A percentile compares a stretch with the other conserved stretches of the same genome.
Evolutionary conservation across 37 sponge, comb jelly and placozoan genomes (phyloP).

Genomic region (Ianthella basta): DNA sequence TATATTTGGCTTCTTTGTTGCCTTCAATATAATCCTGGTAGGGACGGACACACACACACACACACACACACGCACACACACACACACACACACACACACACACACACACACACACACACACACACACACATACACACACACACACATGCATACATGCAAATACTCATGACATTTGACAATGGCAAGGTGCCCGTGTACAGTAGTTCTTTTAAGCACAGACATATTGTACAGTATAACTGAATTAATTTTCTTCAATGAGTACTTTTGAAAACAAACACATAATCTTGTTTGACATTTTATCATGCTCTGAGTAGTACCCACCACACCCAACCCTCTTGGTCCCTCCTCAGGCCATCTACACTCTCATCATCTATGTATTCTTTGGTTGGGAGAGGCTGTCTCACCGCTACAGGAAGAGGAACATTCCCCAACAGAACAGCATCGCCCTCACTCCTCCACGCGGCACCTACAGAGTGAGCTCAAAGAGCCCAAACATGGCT

Average conservation of each 20-base stretch:
- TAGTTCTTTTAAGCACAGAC: too few species aligned
- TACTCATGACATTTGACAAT: too few species aligned
- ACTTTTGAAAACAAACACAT: too few species aligned
- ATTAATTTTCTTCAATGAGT: too few species aligned
- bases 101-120: constrained; percentile 29
- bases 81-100: constrained; percentile 29
- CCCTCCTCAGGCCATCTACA: constrained; percentile 59
- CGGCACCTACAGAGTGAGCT: background rate
- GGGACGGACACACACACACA: constrained; percentile 10
- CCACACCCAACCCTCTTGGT: too few species aligned
- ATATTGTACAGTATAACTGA: too few species aligned
- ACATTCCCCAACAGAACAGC: constrained; percentile 21
- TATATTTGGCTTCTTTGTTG: constrained; percentile 56
- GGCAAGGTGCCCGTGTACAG: too few species aligned
- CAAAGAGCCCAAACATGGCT: background rate
- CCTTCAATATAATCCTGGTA: constrained; percentile 64
- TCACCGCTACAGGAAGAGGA: constrained; percentile 51
- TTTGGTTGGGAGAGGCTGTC: constrained; percentile 68
- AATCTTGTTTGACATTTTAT: too few species aligned
- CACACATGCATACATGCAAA: background rate
- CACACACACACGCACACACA: constrained; percentile 26
- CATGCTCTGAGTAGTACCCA: too few species aligned
- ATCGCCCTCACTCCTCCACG: constrained; percentile 22
- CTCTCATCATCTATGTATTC: constrained; percentile 63
- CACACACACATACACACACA: background rate